Percentiles rank a stretch among this genome's conserved stretches.
Conservation (phyloP, 2,888 invertebrate species). For the Eupithecia subfuscata region DNA sequence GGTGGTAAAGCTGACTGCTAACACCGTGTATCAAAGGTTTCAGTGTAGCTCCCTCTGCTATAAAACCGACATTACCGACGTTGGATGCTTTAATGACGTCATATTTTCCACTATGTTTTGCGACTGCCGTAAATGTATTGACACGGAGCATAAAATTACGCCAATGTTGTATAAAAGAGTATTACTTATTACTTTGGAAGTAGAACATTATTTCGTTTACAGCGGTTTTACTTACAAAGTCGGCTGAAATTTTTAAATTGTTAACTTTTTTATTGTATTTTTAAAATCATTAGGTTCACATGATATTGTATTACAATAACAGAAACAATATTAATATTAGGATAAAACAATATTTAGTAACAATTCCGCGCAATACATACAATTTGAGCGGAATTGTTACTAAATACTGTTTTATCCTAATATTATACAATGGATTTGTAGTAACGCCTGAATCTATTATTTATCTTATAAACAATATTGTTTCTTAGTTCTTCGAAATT, state of each 20-base stretch:
- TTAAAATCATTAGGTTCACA: not conserved
- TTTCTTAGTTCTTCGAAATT: constrained; percentile 1
- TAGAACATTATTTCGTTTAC: not conserved
- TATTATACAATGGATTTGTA: no score
- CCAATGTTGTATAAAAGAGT: constrained; percentile 43
- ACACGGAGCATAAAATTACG: constrained; percentile 58
- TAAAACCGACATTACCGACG: constrained; percentile 58
- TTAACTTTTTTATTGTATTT: not conserved
- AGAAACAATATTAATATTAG: no score
- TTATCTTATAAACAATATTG: not conserved
- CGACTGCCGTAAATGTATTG: constrained; percentile 57
- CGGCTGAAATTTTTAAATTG: no score
- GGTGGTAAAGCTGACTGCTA: not conserved
- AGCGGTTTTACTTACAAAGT: not conserved
- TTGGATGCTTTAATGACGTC: constrained; percentile 58
- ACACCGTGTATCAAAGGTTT: constrained; percentile 11
- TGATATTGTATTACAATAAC: no score
- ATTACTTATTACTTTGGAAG: constrained; percentile 5
- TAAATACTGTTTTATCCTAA: no score
- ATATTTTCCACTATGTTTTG: constrained; percentile 62
- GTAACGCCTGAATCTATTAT: no score
- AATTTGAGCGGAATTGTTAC: no score
- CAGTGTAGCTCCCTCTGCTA: constrained; percentile 45
- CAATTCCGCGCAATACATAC: no score
- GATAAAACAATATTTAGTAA: no score